Percentiles rank a stretch among this genome's conserved stretches.
Conservation (phyloP, 2,888 invertebrate species). For the Pogonocherus hispidulus region DNA sequence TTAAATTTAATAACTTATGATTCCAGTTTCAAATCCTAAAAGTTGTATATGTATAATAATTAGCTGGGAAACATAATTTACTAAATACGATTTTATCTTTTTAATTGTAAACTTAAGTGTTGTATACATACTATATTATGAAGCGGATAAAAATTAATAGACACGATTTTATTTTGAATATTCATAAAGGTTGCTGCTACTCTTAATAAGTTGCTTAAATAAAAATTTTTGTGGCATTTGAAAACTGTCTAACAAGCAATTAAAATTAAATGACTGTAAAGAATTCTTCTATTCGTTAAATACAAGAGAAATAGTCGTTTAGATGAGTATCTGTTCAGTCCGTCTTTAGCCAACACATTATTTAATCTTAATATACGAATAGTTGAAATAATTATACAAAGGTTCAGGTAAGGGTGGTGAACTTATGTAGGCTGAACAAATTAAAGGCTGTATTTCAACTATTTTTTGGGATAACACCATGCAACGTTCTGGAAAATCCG, state of each 20-base stretch:
- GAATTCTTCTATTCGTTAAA: not conserved
- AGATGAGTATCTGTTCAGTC: not conserved
- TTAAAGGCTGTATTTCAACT: no score
- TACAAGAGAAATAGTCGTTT: not conserved
- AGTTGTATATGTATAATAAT: not conserved
- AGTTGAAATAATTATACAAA: not conserved
- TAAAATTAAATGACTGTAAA: not conserved
- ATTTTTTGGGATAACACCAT: no score
- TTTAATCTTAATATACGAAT: not conserved
- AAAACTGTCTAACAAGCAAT: not conserved
- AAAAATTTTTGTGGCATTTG: not conserved
- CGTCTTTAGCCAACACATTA: not conserved
- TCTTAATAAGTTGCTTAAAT: not conserved
- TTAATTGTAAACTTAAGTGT: no score
- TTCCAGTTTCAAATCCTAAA: not conserved
- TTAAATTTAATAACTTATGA: no score
- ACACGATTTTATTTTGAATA: conserved; percentile 10
- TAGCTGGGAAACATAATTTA: not conserved
- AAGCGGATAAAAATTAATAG: conserved; percentile 10
- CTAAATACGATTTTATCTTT: no score
- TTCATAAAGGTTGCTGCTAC: conserved; percentile 15
- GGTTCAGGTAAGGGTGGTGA: not conserved
- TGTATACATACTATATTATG: no score
- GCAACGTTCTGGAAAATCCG: no score
- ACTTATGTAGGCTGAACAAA: no score